Conservation (phyloP, 2,797 vertebrate genomes). For the Microctenopoma stevenorrisi region DNA sequence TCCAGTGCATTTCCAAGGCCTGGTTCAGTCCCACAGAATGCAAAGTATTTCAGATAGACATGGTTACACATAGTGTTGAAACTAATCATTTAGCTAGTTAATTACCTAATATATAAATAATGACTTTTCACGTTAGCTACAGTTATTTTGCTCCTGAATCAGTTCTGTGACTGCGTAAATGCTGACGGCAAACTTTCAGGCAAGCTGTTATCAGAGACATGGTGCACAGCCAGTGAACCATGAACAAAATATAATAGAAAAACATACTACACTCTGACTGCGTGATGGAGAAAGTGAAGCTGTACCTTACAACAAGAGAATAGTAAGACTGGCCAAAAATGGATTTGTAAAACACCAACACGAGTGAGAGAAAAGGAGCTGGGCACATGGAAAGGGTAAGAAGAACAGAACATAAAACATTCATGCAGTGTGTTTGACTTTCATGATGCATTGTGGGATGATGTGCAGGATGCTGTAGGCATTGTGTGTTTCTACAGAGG, state of each 20-base stretch:
- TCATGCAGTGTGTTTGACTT: slow-evolving; percentile 78
- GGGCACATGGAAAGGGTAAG: slow-evolving; percentile 46
- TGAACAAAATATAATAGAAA: slow-evolving; percentile 57
- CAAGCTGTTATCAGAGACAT: slow-evolving; percentile 37
- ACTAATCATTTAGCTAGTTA: neutral
- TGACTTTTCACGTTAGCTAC: neutral
- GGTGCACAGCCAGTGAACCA: slow-evolving; percentile 41
- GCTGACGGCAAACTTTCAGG: slow-evolving; percentile 39
- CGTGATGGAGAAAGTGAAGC: slow-evolving; percentile 38
- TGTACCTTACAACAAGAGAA: slow-evolving; percentile 39
- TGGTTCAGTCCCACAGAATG: neutral
- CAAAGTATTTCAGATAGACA: neutral
- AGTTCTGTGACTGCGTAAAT: slow-evolving; percentile 13
- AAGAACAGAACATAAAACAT: slow-evolving; percentile 68
- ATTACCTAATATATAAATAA: slow-evolving; percentile 1
- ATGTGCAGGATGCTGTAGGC: slow-evolving; percentile 67
- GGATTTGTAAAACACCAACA: slow-evolving; percentile 31
- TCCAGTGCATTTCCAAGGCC: neutral
- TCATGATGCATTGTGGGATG: slow-evolving; percentile 82
- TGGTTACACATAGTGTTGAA: neutral
- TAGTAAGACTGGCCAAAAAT: slow-evolving; percentile 31
- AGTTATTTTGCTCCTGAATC: slow-evolving; percentile 9
- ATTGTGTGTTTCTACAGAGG: slow-evolving; percentile 67
- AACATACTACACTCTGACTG: slow-evolving; percentile 41
- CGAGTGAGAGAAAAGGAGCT: slow-evolving; percentile 43